Conservation (phyloP, 1,140 invertebrate genomes). For the Danaus melanippus region DNA sequence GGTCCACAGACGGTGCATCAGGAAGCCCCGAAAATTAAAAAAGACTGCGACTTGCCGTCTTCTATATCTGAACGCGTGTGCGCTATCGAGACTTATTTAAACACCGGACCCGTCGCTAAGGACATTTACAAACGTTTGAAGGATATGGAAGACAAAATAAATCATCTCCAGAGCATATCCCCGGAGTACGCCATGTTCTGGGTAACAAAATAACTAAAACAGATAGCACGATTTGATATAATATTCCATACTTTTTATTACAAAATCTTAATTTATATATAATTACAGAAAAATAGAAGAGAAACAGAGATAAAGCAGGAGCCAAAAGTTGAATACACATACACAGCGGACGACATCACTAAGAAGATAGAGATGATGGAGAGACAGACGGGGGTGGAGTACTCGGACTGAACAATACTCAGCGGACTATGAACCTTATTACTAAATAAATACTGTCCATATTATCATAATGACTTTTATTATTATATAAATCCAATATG, state of each 20-base stretch:
- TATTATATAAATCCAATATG: neutral
- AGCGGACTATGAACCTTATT: too few species aligned
- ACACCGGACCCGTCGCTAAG: slow-evolving; percentile 70
- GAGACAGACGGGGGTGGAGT: slow-evolving; percentile 13
- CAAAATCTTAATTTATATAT: too few species aligned
- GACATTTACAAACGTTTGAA: slow-evolving; percentile 78
- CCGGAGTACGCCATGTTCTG: slow-evolving; percentile 80
- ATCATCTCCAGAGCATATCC: slow-evolving; percentile 77
- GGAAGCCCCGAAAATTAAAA: slow-evolving; percentile 2
- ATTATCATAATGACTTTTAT: too few species aligned
- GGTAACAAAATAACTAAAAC: slow-evolving; percentile 54
- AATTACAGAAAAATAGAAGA: slow-evolving; percentile 35
- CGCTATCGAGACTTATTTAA: slow-evolving; percentile 38
- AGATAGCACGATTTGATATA: neutral
- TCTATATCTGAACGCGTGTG: slow-evolving; percentile 44
- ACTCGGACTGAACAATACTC: too few species aligned
- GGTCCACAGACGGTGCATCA: slow-evolving; percentile 44
- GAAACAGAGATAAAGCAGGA: slow-evolving; percentile 26
- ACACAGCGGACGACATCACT: slow-evolving; percentile 49
- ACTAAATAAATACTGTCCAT: too few species aligned
- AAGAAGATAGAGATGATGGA: slow-evolving; percentile 52
- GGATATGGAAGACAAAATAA: slow-evolving; percentile 77
- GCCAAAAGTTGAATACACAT: slow-evolving; percentile 33
- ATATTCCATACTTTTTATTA: neutral
- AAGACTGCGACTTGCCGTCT: slow-evolving; percentile 23